Conservation (phyloP, 2,888 invertebrate genomes). For the Chalcosyrphus nemorum region DNA sequence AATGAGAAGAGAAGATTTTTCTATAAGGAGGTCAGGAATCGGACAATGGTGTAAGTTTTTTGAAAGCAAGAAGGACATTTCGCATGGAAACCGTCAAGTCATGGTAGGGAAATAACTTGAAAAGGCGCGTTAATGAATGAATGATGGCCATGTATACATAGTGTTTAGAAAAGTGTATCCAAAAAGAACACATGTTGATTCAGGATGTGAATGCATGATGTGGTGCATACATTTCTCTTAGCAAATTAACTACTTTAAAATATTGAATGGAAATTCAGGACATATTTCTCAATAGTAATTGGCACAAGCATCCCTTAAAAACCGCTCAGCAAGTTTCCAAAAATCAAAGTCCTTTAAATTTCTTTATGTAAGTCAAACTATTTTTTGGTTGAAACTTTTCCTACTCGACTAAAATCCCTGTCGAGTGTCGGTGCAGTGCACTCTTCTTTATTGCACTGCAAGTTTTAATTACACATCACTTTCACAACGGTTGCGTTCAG, state of each 20-base stretch:
- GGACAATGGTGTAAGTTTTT: conserved; percentile 44
- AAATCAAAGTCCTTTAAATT: no score
- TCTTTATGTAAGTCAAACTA: no score
- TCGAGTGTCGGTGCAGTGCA: neutral
- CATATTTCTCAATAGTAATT: no score
- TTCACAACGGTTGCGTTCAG: neutral
- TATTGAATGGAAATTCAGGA: no score
- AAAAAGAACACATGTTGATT: neutral
- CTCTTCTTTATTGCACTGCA: neutral
- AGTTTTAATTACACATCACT: neutral
- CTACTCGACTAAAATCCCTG: neutral
- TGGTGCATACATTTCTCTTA: no score
- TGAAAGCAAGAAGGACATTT: neutral
- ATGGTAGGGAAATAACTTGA: neutral
- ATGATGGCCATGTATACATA: neutral
- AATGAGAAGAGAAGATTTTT: conserved; percentile 11
- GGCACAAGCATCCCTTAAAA: no score
- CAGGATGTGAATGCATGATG: no score
- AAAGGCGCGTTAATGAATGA: neutral
- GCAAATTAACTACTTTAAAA: no score
- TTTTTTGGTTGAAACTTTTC: neutral
- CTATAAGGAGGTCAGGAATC: conserved; percentile 39
- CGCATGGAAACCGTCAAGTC: neutral
- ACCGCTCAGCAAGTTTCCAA: neutral
- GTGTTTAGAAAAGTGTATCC: neutral